A percentile compares a stretch with the other conserved stretches of the same genome.
Evolutionary conservation across 2,888 invertebrate genomes (phyloP).

Genomic region (Gymnoscelis rufifasciata): DNA sequence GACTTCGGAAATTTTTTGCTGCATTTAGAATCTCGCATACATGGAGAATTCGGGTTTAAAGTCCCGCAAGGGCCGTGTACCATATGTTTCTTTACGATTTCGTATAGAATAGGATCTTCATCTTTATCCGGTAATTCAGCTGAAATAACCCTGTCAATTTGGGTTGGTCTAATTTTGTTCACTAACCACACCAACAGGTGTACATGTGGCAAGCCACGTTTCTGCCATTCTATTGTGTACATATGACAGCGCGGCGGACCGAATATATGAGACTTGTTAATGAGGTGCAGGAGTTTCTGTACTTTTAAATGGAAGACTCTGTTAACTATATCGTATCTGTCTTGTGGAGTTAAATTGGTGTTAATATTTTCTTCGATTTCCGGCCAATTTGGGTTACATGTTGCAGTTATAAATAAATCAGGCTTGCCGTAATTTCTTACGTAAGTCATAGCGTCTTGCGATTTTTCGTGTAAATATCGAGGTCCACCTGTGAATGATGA

Average conservation of each 20-base stretch:
- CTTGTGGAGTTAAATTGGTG: conserved; percentile 12
- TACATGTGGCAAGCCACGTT: conserved; percentile 13
- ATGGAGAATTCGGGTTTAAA: conserved; percentile 20
- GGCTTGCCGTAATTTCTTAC: conserved; percentile 38
- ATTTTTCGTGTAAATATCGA: conserved; percentile 31
- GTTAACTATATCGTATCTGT: conserved; percentile 22
- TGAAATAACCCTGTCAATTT: conserved; percentile 1
- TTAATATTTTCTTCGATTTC: conserved; percentile 4
- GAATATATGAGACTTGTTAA: conserved; percentile 3
- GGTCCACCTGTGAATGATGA: conserved; percentile 2
- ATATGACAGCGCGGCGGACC: conserved; percentile 10
- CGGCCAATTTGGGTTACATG: conserved; percentile 8
- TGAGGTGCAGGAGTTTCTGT: background rate
- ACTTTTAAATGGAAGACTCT: conserved; percentile 13
- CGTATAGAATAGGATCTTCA: conserved; percentile 21
- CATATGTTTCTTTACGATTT: conserved; percentile 27
- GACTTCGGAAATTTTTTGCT: conserved; percentile 20
- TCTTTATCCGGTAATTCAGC: conserved; percentile 18
- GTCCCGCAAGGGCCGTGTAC: conserved; percentile 30
- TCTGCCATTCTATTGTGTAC: conserved; percentile 20
- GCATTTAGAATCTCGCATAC: conserved; percentile 23
- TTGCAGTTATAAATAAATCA: conserved; percentile 30
- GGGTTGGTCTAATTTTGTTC: background rate
- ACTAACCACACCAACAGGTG: conserved; percentile 16
- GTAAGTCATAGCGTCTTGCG: conserved; percentile 37